Percentiles rank a stretch among this genome's conserved stretches.
phyloP scores from a whole-genome alignment of 2,888 invertebrate genomes.

The Lasius fuliginosus region DNA sequence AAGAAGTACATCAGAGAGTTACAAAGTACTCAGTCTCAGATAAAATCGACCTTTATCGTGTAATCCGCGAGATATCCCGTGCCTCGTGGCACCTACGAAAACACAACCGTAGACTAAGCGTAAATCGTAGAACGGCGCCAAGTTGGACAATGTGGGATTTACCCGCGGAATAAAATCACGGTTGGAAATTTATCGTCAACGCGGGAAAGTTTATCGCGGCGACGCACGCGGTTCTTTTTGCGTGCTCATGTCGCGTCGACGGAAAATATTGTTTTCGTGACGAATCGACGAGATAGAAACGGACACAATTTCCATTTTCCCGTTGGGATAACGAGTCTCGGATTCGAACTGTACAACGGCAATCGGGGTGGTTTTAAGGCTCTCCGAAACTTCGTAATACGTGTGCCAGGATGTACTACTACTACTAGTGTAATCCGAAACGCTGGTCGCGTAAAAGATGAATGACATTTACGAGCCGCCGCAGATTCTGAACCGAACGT shows the following conservation, averaged over 20 bases:
- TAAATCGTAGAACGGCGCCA: slow-evolving; percentile 1
- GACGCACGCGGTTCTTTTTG: slow-evolving; percentile 3
- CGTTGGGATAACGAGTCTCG: background rate
- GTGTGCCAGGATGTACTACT: slow-evolving; percentile 38
- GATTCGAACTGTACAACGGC: slow-evolving; percentile 8
- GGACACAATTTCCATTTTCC: background rate
- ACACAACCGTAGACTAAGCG: slow-evolving; percentile 9
- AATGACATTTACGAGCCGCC: slow-evolving; percentile 70
- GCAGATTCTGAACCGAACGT: slow-evolving; percentile 56
- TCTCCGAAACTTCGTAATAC: slow-evolving; percentile 54
- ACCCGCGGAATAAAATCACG: slow-evolving; percentile 34
- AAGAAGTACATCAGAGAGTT: slow-evolving; percentile 8
- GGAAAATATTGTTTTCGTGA: slow-evolving; percentile 27
- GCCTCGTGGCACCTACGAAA: background rate
- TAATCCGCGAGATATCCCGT: slow-evolving; percentile 3
- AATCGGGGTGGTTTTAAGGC: slow-evolving; percentile 24
- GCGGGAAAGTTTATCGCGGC: slow-evolving; percentile 19
- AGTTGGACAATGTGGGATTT: slow-evolving; percentile 23
- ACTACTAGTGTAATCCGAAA: slow-evolving; percentile 46
- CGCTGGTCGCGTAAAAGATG: slow-evolving; percentile 67
- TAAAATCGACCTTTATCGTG: slow-evolving; percentile 15
- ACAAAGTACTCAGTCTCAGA: background rate
- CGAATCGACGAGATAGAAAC: slow-evolving; percentile 5
- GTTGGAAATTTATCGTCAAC: slow-evolving; percentile 25
- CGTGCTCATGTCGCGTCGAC: background rate